phyloP scores from a whole-genome alignment of 35 echinoderm and acorn worm genomes.

The Holothuria glaberrima region DNA sequence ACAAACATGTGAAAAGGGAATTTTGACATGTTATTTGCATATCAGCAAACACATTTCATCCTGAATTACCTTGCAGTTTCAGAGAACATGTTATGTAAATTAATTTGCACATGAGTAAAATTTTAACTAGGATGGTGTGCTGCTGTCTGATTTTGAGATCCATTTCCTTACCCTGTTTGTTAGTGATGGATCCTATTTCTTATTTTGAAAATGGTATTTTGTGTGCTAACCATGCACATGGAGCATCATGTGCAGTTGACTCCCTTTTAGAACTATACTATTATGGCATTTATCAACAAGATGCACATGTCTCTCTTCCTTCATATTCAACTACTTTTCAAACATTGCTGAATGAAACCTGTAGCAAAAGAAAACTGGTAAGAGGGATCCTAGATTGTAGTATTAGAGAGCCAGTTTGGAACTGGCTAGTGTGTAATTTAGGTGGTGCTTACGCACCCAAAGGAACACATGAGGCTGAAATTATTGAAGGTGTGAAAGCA shows the following conservation, averaged over 20 bases:
- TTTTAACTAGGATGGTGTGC: background rate
- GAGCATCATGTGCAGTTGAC: slow-evolving; percentile 18
- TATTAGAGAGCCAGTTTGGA: slow-evolving; percentile 5
- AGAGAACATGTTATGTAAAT: background rate
- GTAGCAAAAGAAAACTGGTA: background rate
- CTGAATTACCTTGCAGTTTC: background rate
- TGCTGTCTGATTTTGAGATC: background rate
- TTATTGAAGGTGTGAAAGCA: slow-evolving; percentile 18
- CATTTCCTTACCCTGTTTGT: background rate
- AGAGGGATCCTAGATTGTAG: background rate
- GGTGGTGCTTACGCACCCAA: slow-evolving; percentile 1
- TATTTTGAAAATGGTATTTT: slow-evolving; percentile 18
- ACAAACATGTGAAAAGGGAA: background rate
- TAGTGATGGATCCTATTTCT: slow-evolving; percentile 10
- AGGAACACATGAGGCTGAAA: slow-evolving; percentile 1
- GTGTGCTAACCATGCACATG: slow-evolving; percentile 4
- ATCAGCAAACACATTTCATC: background rate
- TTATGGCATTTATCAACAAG: slow-evolving; percentile 44
- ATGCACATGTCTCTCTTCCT: background rate
- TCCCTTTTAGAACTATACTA: slow-evolving; percentile 13
- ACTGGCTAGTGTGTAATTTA: background rate
- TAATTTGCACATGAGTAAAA: background rate
- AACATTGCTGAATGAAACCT: slow-evolving; percentile 42
- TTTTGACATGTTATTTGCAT: background rate
- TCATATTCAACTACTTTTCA: background rate